Conservation (phyloP, 2,113 vertebrate species). For the Aegotheles bennettii region DNA sequence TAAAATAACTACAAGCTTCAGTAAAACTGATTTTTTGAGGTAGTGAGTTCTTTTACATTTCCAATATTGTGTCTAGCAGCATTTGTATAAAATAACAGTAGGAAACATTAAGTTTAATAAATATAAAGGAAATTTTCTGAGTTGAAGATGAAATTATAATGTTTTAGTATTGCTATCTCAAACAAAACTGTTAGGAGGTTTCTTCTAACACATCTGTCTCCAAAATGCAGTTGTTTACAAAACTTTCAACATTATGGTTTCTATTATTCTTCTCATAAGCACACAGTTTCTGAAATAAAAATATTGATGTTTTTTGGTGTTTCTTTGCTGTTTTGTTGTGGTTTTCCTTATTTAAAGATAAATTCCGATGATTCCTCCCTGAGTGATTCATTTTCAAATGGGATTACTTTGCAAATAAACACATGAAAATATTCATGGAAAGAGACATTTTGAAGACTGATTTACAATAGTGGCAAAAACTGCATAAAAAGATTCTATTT, state of each 20-base stretch:
- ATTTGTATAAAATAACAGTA: background rate
- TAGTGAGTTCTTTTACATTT: background rate
- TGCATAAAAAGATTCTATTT: too few species aligned
- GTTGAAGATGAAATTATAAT: background rate
- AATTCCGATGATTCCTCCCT: background rate
- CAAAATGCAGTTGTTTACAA: background rate
- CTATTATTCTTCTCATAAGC: background rate
- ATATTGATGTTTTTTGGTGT: background rate
- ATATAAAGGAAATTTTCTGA: background rate
- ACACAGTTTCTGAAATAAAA: background rate
- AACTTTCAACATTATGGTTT: background rate
- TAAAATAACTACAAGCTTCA: background rate
- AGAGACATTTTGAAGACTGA: too few species aligned
- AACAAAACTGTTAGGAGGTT: background rate
- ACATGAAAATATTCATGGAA: too few species aligned
- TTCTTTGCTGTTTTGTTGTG: background rate
- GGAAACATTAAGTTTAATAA: background rate
- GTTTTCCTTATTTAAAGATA: background rate
- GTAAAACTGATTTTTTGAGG: background rate
- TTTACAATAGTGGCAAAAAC: too few species aligned
- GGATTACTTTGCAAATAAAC: background rate
- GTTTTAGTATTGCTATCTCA: background rate
- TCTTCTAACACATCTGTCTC: background rate
- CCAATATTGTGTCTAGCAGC: background rate
- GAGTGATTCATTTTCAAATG: background rate